Evolutionary conservation across 2,888 invertebrate genomes (phyloP).

Genomic region (Dicycla oo): DNA sequence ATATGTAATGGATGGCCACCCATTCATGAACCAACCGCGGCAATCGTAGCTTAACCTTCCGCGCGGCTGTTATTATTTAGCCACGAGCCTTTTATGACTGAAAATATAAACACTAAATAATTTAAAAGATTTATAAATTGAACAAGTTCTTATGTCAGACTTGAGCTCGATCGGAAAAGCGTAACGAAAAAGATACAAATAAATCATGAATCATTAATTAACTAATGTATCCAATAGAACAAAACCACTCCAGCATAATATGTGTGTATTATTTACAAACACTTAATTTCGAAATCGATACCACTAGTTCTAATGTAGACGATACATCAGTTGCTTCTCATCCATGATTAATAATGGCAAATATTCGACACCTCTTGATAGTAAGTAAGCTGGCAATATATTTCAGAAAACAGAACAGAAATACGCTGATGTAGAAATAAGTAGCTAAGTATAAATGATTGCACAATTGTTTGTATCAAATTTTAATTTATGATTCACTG

Average conservation of each 20-base stretch:
- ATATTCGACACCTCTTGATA: slow-evolving; percentile 24
- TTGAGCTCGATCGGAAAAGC: not conserved
- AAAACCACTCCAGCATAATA: slow-evolving; percentile 16
- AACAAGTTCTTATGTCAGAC: not conserved
- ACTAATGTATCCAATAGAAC: slow-evolving; percentile 13
- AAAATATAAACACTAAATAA: not conserved
- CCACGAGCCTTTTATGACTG: not conserved
- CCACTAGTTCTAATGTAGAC: slow-evolving; percentile 16
- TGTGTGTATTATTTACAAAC: slow-evolving; percentile 39
- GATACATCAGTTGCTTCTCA: slow-evolving; percentile 16
- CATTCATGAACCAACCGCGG: too few species aligned
- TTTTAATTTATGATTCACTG: slow-evolving; percentile 18
- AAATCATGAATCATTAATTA: slow-evolving; percentile 8
- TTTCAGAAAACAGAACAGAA: slow-evolving; percentile 62
- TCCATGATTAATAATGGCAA: slow-evolving; percentile 23
- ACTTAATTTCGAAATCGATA: slow-evolving; percentile 25
- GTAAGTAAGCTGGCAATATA: slow-evolving; percentile 35
- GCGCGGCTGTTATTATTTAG: too few species aligned
- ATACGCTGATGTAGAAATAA: slow-evolving; percentile 68
- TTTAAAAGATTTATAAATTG: not conserved
- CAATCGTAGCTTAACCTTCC: too few species aligned
- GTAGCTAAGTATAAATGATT: slow-evolving; percentile 61
- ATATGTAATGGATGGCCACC: too few species aligned
- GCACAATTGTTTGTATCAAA: slow-evolving; percentile 20
- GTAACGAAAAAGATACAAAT: not conserved